These are phyloP conservation scores for Diphyllodes magnificus DNA, from an alignment of 2,113 vertebrate species.

Conservation along the genomic window DNA sequence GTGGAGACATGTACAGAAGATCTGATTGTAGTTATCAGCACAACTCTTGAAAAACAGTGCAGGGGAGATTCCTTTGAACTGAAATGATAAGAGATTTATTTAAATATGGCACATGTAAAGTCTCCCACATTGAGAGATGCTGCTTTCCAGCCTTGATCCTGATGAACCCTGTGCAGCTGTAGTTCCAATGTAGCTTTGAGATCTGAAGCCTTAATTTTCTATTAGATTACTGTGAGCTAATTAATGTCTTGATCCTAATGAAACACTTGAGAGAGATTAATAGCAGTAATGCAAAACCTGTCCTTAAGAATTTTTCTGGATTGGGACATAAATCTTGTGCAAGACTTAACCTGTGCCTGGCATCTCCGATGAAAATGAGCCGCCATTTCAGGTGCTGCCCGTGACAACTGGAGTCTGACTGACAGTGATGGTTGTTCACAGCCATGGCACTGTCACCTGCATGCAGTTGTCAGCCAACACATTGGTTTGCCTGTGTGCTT, in stretches of 20 bases:
- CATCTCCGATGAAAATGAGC: neutral
- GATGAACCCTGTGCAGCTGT: neutral
- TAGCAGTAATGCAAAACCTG: neutral
- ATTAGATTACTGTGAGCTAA: neutral
- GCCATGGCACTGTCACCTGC: neutral
- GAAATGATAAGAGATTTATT: neutral
- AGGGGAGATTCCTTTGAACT: neutral
- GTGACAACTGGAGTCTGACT: neutral
- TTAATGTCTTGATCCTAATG: neutral
- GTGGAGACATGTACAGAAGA: neutral
- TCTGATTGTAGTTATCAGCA: neutral
- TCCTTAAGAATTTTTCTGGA: neutral
- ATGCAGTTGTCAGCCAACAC: neutral
- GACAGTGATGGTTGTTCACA: neutral
- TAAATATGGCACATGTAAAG: neutral
- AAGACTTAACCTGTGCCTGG: neutral
- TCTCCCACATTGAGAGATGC: neutral
- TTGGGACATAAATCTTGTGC: neutral
- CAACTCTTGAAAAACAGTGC: neutral
- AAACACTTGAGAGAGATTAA: neutral
- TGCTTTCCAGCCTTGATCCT: neutral
- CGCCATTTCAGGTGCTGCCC: neutral
- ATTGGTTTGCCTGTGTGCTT: neutral
- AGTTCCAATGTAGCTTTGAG: slow-evolving; percentile 29
- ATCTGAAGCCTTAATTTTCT: slow-evolving; percentile 57